Base-by-base conservation (phyloP, 2,113 vertebrate species). In the Coreoperca whiteheadi region DNA sequence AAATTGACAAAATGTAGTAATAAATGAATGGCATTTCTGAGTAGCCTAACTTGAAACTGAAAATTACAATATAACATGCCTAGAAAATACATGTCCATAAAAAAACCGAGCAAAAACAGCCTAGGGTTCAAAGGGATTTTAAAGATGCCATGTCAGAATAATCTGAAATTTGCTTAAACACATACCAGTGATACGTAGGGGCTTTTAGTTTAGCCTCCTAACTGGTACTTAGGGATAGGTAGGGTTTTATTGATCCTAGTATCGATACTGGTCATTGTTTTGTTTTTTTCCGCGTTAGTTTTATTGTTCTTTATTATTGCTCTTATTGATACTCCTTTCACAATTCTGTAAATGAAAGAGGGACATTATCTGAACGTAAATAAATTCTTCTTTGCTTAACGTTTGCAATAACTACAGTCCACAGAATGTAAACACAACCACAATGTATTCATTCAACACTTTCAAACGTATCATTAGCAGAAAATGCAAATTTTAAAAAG, bases 401-500 rank as follows among this genome's bases (percentile, higher is more conserved):
- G 59, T n/a, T 50, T 50, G 48, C 14, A 11, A 43, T 43, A 16
- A 46, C 43, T 5, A 46, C 46, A 8, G 18, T 51, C 18, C 48
- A 20, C 48, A 51, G 7, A 51, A 51, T 74, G 37, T 69, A 79
- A 79, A 74, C 30, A 57, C n/a, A 57, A 15, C 28, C 21, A 8
- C 48, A 48, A 18, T 30, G 25, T 21, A 12, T 15, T 61, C 16
- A 21, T 14, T 11, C 37, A 25, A 6, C 1, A 8, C 1, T 43
- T 43, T 25, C 4, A 2, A 41, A 64, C 5, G 4, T 21, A 50
- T 50, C 16, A 51, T 72, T n/a, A 54, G 21, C 48, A 53, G 43
- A 14, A 28, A 50, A n/a, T 4, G 32, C 39, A 21, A 41, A 34
- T 54, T 69, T 1, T 25, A 21, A 67, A 53, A 16, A 37, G 28